phyloP scores from a whole-genome alignment of 2,888 invertebrate genomes.

The Nebria salina region DNA sequence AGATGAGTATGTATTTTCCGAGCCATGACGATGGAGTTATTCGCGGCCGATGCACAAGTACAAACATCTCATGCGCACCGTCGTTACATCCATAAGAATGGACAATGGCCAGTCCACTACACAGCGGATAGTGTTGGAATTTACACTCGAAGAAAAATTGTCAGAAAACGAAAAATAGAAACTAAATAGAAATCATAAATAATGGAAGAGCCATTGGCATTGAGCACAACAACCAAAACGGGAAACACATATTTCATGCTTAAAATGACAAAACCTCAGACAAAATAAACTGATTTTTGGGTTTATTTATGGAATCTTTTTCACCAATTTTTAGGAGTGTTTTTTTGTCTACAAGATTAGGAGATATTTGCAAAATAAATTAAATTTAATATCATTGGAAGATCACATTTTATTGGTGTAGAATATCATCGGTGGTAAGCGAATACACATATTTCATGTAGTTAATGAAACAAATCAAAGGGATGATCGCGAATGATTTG shows the following conservation, averaged over 20 bases:
- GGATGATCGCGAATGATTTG: constrained; percentile 9
- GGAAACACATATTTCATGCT: neutral
- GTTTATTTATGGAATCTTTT: neutral
- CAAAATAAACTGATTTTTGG: neutral
- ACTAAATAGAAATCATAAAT: neutral
- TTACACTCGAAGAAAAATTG: neutral
- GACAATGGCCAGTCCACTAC: neutral
- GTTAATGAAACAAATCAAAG: neutral
- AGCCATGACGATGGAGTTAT: neutral
- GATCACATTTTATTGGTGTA: neutral
- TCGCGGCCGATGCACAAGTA: constrained; percentile 1
- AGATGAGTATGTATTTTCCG: neutral
- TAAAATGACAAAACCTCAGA: neutral
- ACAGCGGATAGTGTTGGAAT: neutral
- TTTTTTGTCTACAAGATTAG: no score
- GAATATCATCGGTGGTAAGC: neutral
- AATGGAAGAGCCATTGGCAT: neutral
- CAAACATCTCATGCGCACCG: neutral
- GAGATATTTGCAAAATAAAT: no score
- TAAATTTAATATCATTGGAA: neutral
- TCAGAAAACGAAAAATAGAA: neutral
- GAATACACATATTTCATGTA: neutral
- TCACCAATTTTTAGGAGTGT: no score
- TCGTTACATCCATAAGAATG: neutral
- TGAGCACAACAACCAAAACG: neutral